Evolutionary conservation across 2,888 invertebrate species (phyloP).

Genomic region (Chouioia cunea): DNA sequence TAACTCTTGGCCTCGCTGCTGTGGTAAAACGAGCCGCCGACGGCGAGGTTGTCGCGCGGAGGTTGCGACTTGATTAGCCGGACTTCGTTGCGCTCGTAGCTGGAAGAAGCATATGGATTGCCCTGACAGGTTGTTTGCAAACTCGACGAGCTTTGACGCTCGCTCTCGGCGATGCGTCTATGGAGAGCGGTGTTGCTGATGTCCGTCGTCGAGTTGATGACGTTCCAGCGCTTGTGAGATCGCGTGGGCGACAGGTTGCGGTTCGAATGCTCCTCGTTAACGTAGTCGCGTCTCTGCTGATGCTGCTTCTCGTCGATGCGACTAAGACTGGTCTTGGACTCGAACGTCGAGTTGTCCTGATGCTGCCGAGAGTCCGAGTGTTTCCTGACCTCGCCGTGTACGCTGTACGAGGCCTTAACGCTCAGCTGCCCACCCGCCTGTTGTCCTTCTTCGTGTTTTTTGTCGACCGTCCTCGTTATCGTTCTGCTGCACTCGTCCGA

Average conservation of each 20-base stretch:
- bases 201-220: slow-evolving; percentile 79
- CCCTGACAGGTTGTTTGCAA: slow-evolving; percentile 77
- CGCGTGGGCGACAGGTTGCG: slow-evolving; percentile 55
- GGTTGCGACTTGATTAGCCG: slow-evolving; percentile 67
- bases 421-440: slow-evolving; percentile 69
- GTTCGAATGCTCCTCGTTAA: slow-evolving; percentile 58
- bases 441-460: slow-evolving; percentile 69
- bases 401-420: slow-evolving; percentile 73
- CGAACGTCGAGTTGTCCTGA: slow-evolving; percentile 55
- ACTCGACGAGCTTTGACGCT: slow-evolving; percentile 80
- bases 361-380: slow-evolving; percentile 42
- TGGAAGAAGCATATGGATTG: slow-evolving; percentile 70
- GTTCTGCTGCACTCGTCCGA: slow-evolving; percentile 46
- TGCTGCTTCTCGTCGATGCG: slow-evolving; percentile 51
- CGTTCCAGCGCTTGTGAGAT: slow-evolving; percentile 79
- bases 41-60: slow-evolving; percentile 74
- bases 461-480: slow-evolving; percentile 62
- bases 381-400: slow-evolving; percentile 69
- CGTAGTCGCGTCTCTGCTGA: slow-evolving; percentile 7
- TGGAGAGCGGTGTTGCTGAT: slow-evolving; percentile 83
- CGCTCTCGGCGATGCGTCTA: slow-evolving; percentile 47
- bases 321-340: slow-evolving; percentile 56
- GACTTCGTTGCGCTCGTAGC: slow-evolving; percentile 75
- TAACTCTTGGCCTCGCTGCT: slow-evolving; percentile 78
- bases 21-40: slow-evolving; percentile 79